phyloP scores from a whole-genome alignment of 2,888 invertebrate species.

The Stictocephala bisonia region DNA sequence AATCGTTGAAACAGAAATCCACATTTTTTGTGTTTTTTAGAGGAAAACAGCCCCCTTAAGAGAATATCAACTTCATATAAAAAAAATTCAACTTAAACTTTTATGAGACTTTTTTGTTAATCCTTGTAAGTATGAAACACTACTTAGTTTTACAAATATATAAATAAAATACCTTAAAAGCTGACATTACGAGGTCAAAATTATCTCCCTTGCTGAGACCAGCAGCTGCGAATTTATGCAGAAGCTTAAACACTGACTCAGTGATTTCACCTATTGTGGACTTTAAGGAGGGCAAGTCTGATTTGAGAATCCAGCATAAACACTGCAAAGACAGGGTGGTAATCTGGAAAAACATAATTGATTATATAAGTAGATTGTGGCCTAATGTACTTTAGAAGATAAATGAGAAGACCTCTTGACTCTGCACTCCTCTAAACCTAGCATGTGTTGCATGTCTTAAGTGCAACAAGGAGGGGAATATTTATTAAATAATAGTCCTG shows the following conservation, averaged over 20 bases:
- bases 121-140: not conserved
- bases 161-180: conserved; percentile 80
- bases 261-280: conserved; percentile 75
- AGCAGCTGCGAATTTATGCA: conserved; percentile 89
- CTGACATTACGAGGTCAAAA: conserved; percentile 84
- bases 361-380: not conserved
- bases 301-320: conserved; percentile 76
- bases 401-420: not conserved
- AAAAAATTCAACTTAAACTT: not conserved
- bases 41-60: too few species aligned
- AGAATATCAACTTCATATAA: not conserved
- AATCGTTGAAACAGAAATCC: too few species aligned
- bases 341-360: conserved; percentile 63
- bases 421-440: not conserved
- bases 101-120: too few species aligned
- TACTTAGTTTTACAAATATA: not conserved
- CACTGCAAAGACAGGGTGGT: conserved; percentile 71
- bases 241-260: conserved; percentile 80
- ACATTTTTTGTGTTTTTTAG: too few species aligned
- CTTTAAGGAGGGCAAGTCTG: conserved; percentile 77
- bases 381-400: too few species aligned
- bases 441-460: not conserved
- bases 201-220: conserved; percentile 90
- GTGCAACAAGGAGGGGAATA: not conserved
- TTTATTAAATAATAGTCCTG: not conserved